Conservation (phyloP, 1,140 invertebrate species). For the Drosophila trapezifrons region DNA sequence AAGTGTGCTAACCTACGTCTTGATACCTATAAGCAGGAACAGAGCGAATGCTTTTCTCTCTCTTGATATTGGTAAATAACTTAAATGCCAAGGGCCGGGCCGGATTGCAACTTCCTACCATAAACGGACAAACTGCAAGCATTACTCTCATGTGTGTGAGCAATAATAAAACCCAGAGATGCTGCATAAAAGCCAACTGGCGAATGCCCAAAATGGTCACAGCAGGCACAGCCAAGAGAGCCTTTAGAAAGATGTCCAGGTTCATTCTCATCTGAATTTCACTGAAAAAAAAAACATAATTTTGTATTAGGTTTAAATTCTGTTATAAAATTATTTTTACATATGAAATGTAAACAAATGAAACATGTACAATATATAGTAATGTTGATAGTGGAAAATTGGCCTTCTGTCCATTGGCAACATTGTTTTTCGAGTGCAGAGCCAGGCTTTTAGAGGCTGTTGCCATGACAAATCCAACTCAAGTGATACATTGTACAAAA, state of each 20-base stretch:
- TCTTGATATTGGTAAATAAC: slow-evolving; percentile 29
- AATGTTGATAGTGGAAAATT: not conserved
- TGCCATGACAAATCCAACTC: slow-evolving; percentile 80
- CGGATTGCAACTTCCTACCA: slow-evolving; percentile 59
- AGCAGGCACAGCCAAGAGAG: slow-evolving; percentile 30
- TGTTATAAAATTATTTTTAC: not conserved
- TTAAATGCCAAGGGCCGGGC: slow-evolving; percentile 45
- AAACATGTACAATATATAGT: not conserved
- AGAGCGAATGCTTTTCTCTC: slow-evolving; percentile 9
- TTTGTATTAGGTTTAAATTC: not conserved
- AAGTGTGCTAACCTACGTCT: slow-evolving; percentile 13
- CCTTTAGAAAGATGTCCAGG: slow-evolving; percentile 27
- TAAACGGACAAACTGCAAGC: slow-evolving; percentile 57
- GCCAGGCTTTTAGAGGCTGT: slow-evolving; percentile 60
- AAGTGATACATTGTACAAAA: slow-evolving; percentile 79
- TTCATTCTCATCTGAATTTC: slow-evolving; percentile 11
- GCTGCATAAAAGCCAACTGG: slow-evolving; percentile 70
- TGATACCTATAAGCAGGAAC: slow-evolving; percentile 6
- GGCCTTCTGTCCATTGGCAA: not conserved
- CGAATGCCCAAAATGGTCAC: slow-evolving; percentile 73
- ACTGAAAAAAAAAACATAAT: not conserved
- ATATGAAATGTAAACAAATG: not conserved
- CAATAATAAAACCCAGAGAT: slow-evolving; percentile 72
- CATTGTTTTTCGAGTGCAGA: slow-evolving; percentile 9
- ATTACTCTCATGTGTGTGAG: slow-evolving; percentile 17